Evolutionary conservation across 1,140 invertebrate species (phyloP).

Genomic region (Bactericera cockerelli): DNA sequence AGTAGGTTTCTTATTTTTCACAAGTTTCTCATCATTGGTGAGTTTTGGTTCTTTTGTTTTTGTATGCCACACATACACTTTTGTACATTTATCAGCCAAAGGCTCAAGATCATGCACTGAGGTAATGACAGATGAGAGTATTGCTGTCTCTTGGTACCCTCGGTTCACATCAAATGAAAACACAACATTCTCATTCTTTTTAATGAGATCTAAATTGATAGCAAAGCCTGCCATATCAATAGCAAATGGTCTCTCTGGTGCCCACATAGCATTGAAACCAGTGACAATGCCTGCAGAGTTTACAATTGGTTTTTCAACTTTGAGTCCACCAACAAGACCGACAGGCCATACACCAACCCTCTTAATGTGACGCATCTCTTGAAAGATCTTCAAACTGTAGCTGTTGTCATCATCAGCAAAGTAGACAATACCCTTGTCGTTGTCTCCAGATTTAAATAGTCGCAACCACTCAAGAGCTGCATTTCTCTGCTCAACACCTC

Average conservation of each 20-base stretch:
- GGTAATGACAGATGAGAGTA: constrained; percentile 60
- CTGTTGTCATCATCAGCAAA: constrained; percentile 99
- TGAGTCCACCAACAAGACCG: constrained; percentile 77
- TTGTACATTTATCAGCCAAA: constrained; percentile 72
- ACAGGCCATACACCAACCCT: constrained; percentile 96
- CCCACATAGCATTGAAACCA: constrained; percentile 73
- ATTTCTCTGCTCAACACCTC: constrained; percentile 91
- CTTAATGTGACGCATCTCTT: constrained; percentile 56
- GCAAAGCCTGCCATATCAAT: constrained; percentile 99
- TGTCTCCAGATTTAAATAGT: constrained; percentile 37
- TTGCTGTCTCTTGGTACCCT: constrained; percentile 84
- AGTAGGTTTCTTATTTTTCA: constrained; percentile 24
- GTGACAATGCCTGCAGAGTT: constrained; percentile 54
- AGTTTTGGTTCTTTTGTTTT: constrained; percentile 72
- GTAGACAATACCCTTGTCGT: constrained; percentile 67
- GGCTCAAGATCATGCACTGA: constrained; percentile 69
- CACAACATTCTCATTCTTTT: constrained; percentile 46
- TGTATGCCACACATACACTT: constrained; percentile 94
- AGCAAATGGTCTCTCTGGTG: constrained; percentile 78
- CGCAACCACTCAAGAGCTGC: constrained; percentile 74
- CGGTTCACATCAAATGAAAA: constrained; percentile 71
- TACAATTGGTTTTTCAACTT: constrained; percentile 68
- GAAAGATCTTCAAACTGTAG: constrained; percentile 76
- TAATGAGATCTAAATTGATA: constrained; percentile 67
- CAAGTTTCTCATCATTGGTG: constrained; percentile 39